Evolutionary conservation across 2,888 invertebrate genomes (phyloP).

Genomic region (Sthenelais limicola): DNA sequence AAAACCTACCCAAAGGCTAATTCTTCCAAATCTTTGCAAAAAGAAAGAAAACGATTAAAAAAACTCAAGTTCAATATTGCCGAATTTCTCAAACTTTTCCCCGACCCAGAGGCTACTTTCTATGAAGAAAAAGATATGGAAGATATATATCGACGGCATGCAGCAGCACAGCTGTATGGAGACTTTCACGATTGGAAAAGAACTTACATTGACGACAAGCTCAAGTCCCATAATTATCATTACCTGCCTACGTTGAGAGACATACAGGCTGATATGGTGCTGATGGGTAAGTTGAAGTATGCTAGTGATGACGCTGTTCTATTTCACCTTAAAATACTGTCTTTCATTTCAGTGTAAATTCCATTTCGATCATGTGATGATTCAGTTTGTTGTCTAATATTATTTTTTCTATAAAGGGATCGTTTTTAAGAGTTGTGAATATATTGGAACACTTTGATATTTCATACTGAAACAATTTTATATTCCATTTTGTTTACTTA

Average conservation of each 20-base stretch:
- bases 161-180: constrained; percentile 55
- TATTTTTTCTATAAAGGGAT: no score
- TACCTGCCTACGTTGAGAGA: constrained; percentile 54
- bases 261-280: constrained; percentile 41
- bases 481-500: no score
- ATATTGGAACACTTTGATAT: no score
- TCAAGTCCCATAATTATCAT: constrained; percentile 58
- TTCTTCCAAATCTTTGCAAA: constrained; percentile 54
- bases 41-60: constrained; percentile 50
- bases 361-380: no score
- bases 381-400: background rate
- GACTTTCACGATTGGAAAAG: constrained; percentile 57
- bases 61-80: constrained; percentile 53
- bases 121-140: constrained; percentile 55
- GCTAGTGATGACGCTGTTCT: background rate
- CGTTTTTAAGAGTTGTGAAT: no score
- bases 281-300: constrained; percentile 10
- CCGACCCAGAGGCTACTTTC: constrained; percentile 62
- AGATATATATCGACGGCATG: constrained; percentile 60
- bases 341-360: no score
- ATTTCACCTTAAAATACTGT: no score
- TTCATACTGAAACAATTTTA: no score
- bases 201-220: constrained; percentile 56
- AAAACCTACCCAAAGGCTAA: constrained; percentile 61
- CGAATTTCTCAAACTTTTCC: constrained; percentile 64